Evolutionary conservation across 2,797 vertebrate species (phyloP).

Genomic region (Bufotes viridis): DNA sequence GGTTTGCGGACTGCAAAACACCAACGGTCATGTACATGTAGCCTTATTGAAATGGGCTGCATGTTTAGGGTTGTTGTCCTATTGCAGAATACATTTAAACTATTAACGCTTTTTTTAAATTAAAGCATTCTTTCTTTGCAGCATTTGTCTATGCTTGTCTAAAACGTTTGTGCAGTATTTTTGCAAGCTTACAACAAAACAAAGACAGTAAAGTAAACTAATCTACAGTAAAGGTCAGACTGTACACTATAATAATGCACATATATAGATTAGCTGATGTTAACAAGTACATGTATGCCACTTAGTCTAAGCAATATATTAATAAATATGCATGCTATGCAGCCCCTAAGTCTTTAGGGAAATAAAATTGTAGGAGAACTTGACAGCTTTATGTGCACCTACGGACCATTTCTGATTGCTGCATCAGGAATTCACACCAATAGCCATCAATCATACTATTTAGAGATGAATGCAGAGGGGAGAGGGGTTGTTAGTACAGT

Average conservation of each 20-base stretch:
- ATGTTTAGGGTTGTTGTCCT: too few species aligned
- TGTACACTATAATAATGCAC: neutral
- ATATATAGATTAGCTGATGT: neutral
- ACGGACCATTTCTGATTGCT: constrained; percentile 15
- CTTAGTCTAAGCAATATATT: neutral
- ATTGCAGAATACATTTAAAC: too few species aligned
- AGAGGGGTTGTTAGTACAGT: neutral
- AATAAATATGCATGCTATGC: neutral
- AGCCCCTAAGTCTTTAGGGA: neutral
- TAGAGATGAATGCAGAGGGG: neutral
- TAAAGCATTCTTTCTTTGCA: too few species aligned
- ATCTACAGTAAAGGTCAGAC: neutral
- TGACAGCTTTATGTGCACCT: constrained; percentile 18
- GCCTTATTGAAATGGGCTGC: too few species aligned
- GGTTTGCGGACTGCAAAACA: too few species aligned
- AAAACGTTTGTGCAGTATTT: too few species aligned
- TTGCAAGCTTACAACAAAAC: too few species aligned
- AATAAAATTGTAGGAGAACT: neutral
- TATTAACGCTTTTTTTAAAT: too few species aligned
- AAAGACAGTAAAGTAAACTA: too few species aligned
- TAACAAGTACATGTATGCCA: too few species aligned
- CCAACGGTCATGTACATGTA: too few species aligned
- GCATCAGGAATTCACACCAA: neutral
- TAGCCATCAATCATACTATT: constrained; percentile 24
- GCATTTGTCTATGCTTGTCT: too few species aligned